Evolutionary conservation across 2,888 invertebrate genomes (phyloP).

Genomic region (Drosophila infuscata): DNA sequence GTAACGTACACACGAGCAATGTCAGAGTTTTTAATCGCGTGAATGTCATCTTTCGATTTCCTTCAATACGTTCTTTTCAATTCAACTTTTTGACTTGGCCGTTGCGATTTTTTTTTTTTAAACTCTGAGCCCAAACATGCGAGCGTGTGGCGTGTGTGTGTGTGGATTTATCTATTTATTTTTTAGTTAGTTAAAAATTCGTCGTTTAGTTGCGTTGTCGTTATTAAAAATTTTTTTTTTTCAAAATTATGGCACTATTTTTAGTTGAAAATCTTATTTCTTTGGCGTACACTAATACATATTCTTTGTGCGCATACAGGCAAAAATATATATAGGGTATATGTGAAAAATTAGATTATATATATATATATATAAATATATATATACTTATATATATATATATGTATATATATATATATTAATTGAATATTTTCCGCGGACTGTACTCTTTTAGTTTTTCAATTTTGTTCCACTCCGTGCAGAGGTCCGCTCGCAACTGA

Average conservation of each 20-base stretch:
- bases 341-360: conserved; percentile 73
- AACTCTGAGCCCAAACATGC: conserved; percentile 72
- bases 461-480: conserved; percentile 85
- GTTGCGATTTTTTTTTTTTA: conserved; percentile 46
- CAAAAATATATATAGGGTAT: conserved; percentile 69
- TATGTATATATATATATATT: conserved; percentile 63
- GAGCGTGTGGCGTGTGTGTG: conserved; percentile 52
- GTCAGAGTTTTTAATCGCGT: conserved; percentile 85
- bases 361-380: conserved; percentile 51
- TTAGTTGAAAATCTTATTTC: conserved; percentile 72
- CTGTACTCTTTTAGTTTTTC: conserved; percentile 79
- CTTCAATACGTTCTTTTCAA: conserved; percentile 46
- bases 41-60: conserved; percentile 83
- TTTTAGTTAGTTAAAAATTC: conserved; percentile 57
- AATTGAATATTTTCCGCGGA: conserved; percentile 85
- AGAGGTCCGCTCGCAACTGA: conserved; percentile 86
- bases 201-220: conserved; percentile 64
- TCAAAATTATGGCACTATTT: conserved; percentile 70
- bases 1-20: conserved; percentile 84
- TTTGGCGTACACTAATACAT: conserved; percentile 76
- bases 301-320: conserved; percentile 55
- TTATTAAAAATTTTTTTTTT: conserved; percentile 55
- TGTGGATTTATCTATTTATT: conserved; percentile 25
- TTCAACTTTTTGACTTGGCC: conserved; percentile 47
- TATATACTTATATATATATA: conserved; percentile 55